These are phyloP conservation scores for Chelonoidis abingdonii DNA, from an alignment of 2,113 vertebrate genomes.

Conservation along the genomic window DNA sequence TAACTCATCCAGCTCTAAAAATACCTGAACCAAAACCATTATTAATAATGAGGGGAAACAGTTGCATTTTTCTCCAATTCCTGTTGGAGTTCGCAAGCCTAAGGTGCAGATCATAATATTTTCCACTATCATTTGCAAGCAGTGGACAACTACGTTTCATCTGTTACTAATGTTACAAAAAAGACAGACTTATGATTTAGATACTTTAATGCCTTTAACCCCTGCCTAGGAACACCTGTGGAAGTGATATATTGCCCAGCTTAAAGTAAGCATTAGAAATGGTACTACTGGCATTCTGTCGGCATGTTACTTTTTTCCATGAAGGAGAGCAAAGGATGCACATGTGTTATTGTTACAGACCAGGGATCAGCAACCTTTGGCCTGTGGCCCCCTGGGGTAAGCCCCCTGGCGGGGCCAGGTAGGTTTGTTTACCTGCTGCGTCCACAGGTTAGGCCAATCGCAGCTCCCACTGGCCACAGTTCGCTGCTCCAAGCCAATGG, in stretches of 20 bases:
- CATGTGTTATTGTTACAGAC: not conserved
- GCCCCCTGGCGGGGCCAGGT: too few relatives aligned
- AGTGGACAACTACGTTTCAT: fast-evolving
- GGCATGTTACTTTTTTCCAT: not conserved
- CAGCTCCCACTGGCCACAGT: too few relatives aligned
- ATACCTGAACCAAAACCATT: too few relatives aligned
- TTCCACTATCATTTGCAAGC: fast-evolving
- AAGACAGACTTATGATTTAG: not conserved
- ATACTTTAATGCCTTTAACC: not conserved
- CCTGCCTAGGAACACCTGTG: not conserved
- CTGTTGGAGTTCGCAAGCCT: not conserved
- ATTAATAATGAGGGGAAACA: fast-evolving
- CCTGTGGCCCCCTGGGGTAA: fast-evolving
- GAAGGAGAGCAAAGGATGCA: not conserved
- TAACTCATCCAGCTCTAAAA: not conserved
- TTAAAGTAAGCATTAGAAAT: not conserved
- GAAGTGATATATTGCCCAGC: not conserved
- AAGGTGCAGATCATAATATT: not conserved
- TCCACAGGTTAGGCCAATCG: too few relatives aligned
- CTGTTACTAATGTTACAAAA: not conserved
- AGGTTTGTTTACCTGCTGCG: too few relatives aligned
- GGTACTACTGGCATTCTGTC: not conserved
- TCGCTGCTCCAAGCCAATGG: too few relatives aligned
- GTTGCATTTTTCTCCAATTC: fast-evolving
- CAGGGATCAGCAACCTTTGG: too few relatives aligned